Percentiles rank a stretch among this genome's conserved stretches.
Conservation (phyloP, 2,797 vertebrate species). For the Margarornis squamiger region DNA sequence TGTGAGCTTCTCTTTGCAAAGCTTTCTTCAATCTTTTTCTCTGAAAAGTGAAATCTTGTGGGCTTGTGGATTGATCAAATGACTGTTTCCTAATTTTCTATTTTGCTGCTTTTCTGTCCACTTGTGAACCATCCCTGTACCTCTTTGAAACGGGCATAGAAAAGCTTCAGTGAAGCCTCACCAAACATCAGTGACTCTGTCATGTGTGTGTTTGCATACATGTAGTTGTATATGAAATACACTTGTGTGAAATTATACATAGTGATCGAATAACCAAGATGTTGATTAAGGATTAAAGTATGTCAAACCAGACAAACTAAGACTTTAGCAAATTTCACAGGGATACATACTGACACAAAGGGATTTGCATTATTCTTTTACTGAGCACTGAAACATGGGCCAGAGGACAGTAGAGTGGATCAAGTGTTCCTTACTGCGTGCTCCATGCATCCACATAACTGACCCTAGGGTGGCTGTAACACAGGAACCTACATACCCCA, state of each 20-base stretch:
- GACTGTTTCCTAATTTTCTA: neutral
- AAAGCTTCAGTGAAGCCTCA: neutral
- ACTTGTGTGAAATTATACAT: neutral
- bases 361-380: neutral
- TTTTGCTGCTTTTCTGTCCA: neutral
- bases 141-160: neutral
- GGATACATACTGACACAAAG: neutral
- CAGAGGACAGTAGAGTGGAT: neutral
- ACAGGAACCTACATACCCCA: neutral
- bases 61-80: neutral
- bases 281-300: neutral
- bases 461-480: neutral
- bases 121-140: neutral
- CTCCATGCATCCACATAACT: neutral
- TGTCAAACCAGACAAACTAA: neutral
- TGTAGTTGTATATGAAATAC: neutral
- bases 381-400: neutral
- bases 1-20: neutral
- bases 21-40: neutral
- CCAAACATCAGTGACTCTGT: neutral
- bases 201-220: accelerated
- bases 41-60: neutral
- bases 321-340: neutral
- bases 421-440: neutral
- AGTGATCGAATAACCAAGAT: neutral